Base-by-base conservation (phyloP, 2,888 invertebrate genomes). In the Drosophila histrio region DNA sequence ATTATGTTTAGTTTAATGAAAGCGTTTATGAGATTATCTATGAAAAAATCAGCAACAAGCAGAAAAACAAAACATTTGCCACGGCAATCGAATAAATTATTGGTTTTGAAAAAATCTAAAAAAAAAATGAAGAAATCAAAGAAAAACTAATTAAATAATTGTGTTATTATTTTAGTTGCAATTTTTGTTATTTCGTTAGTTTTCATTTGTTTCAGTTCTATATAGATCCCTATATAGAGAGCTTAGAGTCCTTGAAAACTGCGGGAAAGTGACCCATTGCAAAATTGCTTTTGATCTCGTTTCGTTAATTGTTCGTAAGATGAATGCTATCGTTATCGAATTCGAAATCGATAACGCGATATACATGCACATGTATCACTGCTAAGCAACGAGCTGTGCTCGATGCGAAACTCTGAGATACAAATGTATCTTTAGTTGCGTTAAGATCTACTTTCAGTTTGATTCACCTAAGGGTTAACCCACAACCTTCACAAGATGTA, bases 401-500 rank as follows among this genome's bases (percentile, higher is more conserved):
- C 83, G 61, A 58, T 19, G 34, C 52, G 28, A 24, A 15, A 26
- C 41, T 19, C 32, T 34, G 41, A 64, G 44, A 50, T 65, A 36
- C 49, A 52, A 38, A 36, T 36, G 44, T 64, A 53, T 58, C 57
- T 58, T 17, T 6, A 17, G 26, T 15, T 43, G 43, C 26, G 24
- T 38, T 28, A 32, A 54, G 19, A 32, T 17, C 36, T 15, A 63
- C 22, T 65, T 71, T 72, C 76, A 58, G 76, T 84, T 83, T 52
- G 67, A 74, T 77, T 79, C 70, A 70, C 60, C 43, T 50, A 66
- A 70, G 70, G 78, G 64, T 64, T 75, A 68, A 75, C 57, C 81
- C 56, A 58, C 67, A 79, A 86, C 89, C 91, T 90, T 89, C 89
- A 87, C 89, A 91, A 87, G 89, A 92, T 91, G 91, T 91, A 91